phyloP scores from a whole-genome alignment of 2,888 invertebrate genomes.

The Hypomecis punctinalis region DNA sequence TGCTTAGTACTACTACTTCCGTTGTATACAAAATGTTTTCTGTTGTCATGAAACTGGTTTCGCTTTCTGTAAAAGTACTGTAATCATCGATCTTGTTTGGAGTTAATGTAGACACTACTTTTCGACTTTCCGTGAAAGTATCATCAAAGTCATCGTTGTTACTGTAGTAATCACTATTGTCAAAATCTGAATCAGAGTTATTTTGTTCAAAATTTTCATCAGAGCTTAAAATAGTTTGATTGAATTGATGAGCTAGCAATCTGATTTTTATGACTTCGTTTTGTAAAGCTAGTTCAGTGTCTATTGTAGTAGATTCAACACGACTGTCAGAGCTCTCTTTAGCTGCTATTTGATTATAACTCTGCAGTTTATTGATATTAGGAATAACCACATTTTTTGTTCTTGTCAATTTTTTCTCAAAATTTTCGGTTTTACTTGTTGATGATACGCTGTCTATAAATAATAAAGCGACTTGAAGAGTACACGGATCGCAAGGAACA shows the following conservation, averaged over 20 bases:
- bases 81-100: slow-evolving; percentile 1
- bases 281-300: slow-evolving; percentile 54
- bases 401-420: neutral
- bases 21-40: slow-evolving; percentile 20
- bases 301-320: slow-evolving; percentile 47
- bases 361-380: slow-evolving; percentile 13
- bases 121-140: slow-evolving; percentile 28
- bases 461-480: slow-evolving; percentile 47
- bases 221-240: neutral
- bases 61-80: slow-evolving; percentile 9
- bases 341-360: slow-evolving; percentile 29
- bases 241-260: slow-evolving; percentile 16
- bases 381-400: slow-evolving; percentile 19
- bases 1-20: neutral
- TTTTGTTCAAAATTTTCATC: slow-evolving; percentile 17
- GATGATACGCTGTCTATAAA: slow-evolving; percentile 34
- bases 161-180: neutral
- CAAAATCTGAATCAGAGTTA: slow-evolving; percentile 11
- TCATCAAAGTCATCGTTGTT: slow-evolving; percentile 16
- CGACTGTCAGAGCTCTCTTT: slow-evolving; percentile 33
- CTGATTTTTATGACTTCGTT: slow-evolving; percentile 28
- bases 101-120: slow-evolving; percentile 6
- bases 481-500: slow-evolving; percentile 65
- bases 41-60: slow-evolving; percentile 1
- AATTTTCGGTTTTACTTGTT: slow-evolving; percentile 12